Percentiles rank a stretch among this genome's conserved stretches.
Conservation (phyloP, 2,888 invertebrate species). For the Drosophila pseudotalamancana region DNA sequence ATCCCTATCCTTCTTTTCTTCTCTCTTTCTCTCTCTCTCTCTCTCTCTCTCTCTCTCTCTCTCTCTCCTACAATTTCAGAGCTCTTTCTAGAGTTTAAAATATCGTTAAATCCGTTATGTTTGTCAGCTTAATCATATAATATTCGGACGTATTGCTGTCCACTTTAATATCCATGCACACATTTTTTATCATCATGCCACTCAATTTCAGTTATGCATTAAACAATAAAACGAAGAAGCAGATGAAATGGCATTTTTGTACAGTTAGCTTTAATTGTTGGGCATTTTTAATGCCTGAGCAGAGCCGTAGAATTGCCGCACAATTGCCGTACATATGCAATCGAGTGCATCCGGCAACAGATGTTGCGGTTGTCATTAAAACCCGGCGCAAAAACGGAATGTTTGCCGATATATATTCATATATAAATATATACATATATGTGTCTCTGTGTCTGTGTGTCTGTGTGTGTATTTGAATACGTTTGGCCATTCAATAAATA, state of each 20-base stretch:
- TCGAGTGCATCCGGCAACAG: slow-evolving; percentile 68
- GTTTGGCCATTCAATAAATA: slow-evolving; percentile 41
- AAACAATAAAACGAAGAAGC: slow-evolving; percentile 10
- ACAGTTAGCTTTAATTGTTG: slow-evolving; percentile 41
- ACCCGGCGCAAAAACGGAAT: slow-evolving; percentile 42
- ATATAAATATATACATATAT: not conserved
- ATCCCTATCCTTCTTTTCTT: too few species aligned
- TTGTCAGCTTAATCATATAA: slow-evolving; percentile 3
- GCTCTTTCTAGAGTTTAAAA: too few species aligned
- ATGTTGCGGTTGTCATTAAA: slow-evolving; percentile 69
- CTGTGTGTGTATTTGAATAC: not conserved
- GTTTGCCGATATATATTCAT: slow-evolving; percentile 36
- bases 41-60: too few species aligned
- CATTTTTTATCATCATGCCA: slow-evolving; percentile 11
- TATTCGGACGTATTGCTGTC: not conserved
- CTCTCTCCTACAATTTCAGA: too few species aligned
- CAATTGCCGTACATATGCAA: slow-evolving; percentile 52
- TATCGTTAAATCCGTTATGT: not conserved
- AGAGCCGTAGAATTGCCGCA: slow-evolving; percentile 23
- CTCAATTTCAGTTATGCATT: slow-evolving; percentile 15
- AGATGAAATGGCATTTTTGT: slow-evolving; percentile 13
- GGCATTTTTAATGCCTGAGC: slow-evolving; percentile 43
- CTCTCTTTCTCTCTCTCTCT: too few species aligned
- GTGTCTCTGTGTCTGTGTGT: not conserved
- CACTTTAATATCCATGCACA: not conserved